Percentiles rank a stretch among this genome's conserved stretches.
phyloP scores from a whole-genome alignment of 2,113 vertebrate genomes.

The Stercorarius parasiticus region DNA sequence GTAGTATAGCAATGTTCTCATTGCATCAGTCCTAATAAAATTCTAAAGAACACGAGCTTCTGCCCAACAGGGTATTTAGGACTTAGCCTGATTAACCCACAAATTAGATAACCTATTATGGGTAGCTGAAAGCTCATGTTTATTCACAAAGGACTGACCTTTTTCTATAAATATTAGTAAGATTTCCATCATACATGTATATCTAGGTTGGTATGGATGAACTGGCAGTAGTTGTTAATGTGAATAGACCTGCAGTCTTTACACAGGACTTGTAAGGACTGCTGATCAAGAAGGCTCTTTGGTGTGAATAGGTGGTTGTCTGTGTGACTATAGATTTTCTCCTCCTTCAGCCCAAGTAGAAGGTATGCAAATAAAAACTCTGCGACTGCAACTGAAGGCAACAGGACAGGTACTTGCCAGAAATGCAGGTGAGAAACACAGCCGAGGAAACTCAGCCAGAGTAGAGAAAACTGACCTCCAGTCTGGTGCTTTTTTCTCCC shows the following conservation, averaged over 20 bases:
- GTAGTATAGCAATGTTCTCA: not conserved
- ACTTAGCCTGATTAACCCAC: not conserved
- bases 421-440: not conserved
- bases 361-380: not conserved
- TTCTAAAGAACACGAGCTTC: not conserved
- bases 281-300: not conserved
- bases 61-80: not conserved
- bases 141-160: not conserved
- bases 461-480: not conserved
- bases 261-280: not conserved
- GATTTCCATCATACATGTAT: fast-evolving
- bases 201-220: not conserved
- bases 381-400: not conserved
- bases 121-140: not conserved
- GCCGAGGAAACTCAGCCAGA: not conserved
- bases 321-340: not conserved
- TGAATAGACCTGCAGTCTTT: not conserved
- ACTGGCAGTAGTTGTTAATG: not conserved
- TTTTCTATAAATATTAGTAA: not conserved
- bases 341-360: not conserved
- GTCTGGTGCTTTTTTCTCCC: not conserved
- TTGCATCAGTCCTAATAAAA: not conserved
- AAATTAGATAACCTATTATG: not conserved
- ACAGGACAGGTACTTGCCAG: not conserved
- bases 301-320: not conserved